Conservation (phyloP, 2,797 vertebrate genomes). For the Sphenodon punctatus region DNA sequence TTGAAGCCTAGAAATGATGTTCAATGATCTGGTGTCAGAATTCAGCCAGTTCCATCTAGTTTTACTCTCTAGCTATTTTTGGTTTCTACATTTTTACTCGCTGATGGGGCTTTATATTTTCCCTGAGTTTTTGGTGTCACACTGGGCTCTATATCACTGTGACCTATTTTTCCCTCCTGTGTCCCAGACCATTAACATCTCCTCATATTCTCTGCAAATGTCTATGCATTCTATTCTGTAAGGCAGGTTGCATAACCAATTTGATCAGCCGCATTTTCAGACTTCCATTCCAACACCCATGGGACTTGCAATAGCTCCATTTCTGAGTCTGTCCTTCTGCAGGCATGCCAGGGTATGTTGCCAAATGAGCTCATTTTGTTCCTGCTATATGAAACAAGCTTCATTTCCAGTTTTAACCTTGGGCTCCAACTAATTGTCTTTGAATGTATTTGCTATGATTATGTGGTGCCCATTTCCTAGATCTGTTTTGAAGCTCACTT, state of each 20-base stretch:
- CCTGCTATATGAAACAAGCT: not conserved
- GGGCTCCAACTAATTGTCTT: not conserved
- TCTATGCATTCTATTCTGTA: constrained; percentile 41
- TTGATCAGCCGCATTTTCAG: constrained; percentile 41
- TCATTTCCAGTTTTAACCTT: constrained; percentile 35
- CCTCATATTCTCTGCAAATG: constrained; percentile 16
- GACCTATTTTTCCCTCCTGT: too few species aligned
- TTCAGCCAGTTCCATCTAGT: too few species aligned
- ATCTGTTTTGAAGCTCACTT: constrained; percentile 4
- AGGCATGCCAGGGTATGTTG: not conserved
- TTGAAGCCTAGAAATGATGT: too few species aligned
- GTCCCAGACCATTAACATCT: not conserved
- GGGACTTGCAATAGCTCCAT: constrained; percentile 25
- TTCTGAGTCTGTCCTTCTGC: constrained; percentile 40
- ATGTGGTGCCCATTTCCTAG: not conserved
- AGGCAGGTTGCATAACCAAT: constrained; percentile 34
- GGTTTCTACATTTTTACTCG: too few species aligned
- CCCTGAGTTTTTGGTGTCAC: too few species aligned
- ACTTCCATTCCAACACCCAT: constrained; percentile 37
- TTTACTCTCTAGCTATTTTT: too few species aligned
- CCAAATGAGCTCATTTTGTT: constrained; percentile 46
- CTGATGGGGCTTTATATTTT: too few species aligned
- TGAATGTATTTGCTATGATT: not conserved
- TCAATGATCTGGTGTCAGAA: too few species aligned
- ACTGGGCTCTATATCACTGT: too few species aligned